Conservation (phyloP, 2,888 invertebrate species). For the Vanessa cardui region DNA sequence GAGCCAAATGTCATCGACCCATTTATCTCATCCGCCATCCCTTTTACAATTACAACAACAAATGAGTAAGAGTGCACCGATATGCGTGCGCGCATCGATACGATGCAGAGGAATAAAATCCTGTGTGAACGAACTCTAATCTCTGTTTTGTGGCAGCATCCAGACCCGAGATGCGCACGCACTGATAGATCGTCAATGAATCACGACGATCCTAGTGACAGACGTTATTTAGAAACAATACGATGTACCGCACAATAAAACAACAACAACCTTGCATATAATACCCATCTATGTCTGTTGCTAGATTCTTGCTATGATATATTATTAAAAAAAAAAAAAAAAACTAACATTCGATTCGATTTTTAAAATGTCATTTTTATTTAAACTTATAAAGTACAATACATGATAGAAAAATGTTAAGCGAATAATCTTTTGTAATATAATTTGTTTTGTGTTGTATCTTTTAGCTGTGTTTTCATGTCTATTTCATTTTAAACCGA, state of each 20-base stretch:
- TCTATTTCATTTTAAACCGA: too few relatives aligned
- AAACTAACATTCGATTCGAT: too few relatives aligned
- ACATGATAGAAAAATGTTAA: too few relatives aligned
- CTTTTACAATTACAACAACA: constrained; percentile 83
- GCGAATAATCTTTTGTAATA: too few relatives aligned
- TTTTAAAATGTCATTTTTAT: too few relatives aligned
- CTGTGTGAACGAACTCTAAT: constrained; percentile 83
- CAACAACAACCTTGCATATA: not conserved
- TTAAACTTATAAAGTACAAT: too few relatives aligned
- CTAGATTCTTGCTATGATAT: too few relatives aligned
- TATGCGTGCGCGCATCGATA: constrained; percentile 76
- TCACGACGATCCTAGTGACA: constrained; percentile 41
- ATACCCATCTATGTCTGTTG: too few relatives aligned
- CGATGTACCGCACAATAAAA: not conserved
- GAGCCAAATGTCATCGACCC: constrained; percentile 82
- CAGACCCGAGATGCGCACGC: constrained; percentile 70
- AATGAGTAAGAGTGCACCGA: constrained; percentile 81
- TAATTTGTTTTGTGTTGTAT: too few relatives aligned
- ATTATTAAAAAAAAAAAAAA: too few relatives aligned
- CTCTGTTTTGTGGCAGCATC: constrained; percentile 78
- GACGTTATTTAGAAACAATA: constrained; percentile 31
- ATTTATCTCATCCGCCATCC: constrained; percentile 83
- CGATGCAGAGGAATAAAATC: constrained; percentile 80
- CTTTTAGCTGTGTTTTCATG: too few relatives aligned
- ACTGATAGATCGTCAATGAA: constrained; percentile 58